Base-by-base conservation (phyloP, 2,113 vertebrate genomes). In the Chaetura pelagica region DNA sequence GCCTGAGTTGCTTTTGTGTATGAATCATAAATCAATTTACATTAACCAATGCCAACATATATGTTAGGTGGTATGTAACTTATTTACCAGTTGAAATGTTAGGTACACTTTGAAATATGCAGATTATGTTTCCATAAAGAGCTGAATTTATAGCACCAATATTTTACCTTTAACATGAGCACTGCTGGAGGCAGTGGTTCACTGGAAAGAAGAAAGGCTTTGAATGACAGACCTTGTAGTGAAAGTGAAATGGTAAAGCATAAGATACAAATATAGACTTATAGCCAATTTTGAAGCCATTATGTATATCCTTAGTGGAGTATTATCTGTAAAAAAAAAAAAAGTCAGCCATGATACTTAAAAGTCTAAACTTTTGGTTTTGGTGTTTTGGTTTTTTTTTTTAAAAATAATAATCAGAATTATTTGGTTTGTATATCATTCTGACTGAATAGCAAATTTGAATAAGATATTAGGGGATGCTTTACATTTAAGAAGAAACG, bases 131-230 rank as follows among this genome's bases (percentile, higher is more conserved):
- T 94, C 83, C 89, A 95, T 91, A 85, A 97, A 95, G 79, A 97
- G 80, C 51, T 92, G 86, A 93, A 96, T 96, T 92, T 95, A 92
- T 95, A 98, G 97, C 97, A 98, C 96, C 97, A 96, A 55, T 86
- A 95, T 89, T 95, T 96, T 89, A 87, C 73, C 87, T 96, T 75
- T 95, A 96, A 96, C 51, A 77, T 12, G 62, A 95, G 46, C 75
- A 87, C 55, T 95, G 83, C 94, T 73, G 94, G 81, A 94, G 91
- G 82, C 64, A 95, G 80, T 84, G 49, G 46, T 77, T 91, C 87
- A 86, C 38, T 90, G 54, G 87, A 80, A 94, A 79, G 26, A 91
- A 90, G 27, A 69, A 86, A 64, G 63, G 29, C 16, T 82, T 57
- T 93, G 76, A 90, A 52, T 71, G 58, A 87, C 46, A 85, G 66